phyloP scores from a whole-genome alignment of 2,113 vertebrate species.

The Microcebus tavaratra region DNA sequence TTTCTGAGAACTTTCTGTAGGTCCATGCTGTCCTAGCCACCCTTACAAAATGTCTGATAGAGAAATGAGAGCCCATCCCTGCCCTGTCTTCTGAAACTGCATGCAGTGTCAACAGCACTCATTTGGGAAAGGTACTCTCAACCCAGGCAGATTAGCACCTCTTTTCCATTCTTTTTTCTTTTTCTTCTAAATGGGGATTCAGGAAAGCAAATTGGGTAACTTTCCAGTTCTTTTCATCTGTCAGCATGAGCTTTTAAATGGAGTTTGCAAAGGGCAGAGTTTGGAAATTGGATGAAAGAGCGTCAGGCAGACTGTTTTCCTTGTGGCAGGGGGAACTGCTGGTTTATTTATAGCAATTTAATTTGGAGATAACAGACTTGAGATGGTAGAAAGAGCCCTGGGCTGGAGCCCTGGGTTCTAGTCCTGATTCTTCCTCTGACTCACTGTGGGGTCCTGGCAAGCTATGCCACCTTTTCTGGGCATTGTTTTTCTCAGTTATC shows the following conservation, averaged over 20 bases:
- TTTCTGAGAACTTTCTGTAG: neutral
- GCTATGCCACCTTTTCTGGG: neutral
- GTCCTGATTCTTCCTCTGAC: neutral
- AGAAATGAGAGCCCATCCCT: neutral
- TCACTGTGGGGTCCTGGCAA: neutral
- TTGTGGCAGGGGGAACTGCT: neutral
- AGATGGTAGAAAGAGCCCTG: neutral
- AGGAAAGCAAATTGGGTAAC: neutral
- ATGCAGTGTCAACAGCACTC: neutral
- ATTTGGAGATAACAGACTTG: neutral
- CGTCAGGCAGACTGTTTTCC: conserved; percentile 17
- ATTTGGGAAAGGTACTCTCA: neutral
- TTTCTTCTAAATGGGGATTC: conserved; percentile 3
- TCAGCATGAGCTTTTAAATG: conserved; percentile 40
- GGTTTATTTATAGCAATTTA: conserved; percentile 8
- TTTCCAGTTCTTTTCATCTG: conserved; percentile 27
- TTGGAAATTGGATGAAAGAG: neutral
- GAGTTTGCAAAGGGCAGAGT: conserved; percentile 5
- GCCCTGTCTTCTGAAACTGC: neutral
- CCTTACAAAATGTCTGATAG: neutral
- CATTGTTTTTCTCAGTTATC: neutral
- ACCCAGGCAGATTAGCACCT: neutral
- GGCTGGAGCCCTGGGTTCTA: neutral
- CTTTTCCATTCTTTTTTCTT: neutral
- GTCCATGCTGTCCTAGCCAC: neutral